Evolutionary conservation across 1,140 invertebrate species (phyloP).

Genomic region (Zaprionus ghesquierei): DNA sequence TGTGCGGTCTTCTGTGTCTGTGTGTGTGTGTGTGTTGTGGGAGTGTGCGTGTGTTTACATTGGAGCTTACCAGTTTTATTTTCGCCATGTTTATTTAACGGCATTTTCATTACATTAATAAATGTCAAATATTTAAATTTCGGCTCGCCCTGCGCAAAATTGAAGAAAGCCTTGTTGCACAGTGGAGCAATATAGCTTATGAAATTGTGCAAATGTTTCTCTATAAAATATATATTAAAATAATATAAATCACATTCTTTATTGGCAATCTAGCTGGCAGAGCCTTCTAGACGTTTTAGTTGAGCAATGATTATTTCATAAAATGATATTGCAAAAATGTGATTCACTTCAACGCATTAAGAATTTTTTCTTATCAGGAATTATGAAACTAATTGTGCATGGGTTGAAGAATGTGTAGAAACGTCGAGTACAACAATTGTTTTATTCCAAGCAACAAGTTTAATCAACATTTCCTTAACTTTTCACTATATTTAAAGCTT

Average conservation of each 20-base stretch:
- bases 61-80: constrained; percentile 62
- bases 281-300: neutral
- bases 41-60: constrained; percentile 19
- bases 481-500: constrained; percentile 4
- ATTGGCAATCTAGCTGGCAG: neutral
- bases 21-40: neutral
- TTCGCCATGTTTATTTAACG: constrained; percentile 72
- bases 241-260: neutral
- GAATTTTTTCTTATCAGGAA: neutral
- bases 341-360: neutral
- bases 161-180: constrained; percentile 34
- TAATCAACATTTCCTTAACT: neutral
- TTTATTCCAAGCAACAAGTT: neutral
- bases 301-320: neutral
- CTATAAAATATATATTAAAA: too few relatives aligned
- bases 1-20: constrained; percentile 34
- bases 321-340: neutral
- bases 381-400: neutral
- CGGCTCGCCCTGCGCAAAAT: constrained; percentile 48
- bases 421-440: neutral
- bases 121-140: constrained; percentile 79
- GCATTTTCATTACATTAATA: constrained; percentile 77
- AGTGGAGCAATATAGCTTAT: constrained; percentile 13
- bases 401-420: neutral
- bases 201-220: neutral